Evolutionary conservation across 2,888 invertebrate genomes (phyloP).

Genomic region (Oasisia sp.): DNA sequence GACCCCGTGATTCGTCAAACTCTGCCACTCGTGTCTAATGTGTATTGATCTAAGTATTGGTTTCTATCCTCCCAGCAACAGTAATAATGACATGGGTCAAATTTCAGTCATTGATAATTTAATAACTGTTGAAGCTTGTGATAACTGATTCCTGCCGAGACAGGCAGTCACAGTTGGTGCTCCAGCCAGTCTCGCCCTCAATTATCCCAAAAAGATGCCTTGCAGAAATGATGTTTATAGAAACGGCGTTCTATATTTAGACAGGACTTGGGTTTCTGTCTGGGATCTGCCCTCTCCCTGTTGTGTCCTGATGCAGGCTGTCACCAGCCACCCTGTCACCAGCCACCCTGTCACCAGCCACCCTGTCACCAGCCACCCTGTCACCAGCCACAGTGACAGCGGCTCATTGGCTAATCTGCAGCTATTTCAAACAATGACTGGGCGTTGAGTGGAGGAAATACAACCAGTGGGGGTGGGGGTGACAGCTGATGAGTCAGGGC

Average conservation of each 20-base stretch:
- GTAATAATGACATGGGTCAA: no score
- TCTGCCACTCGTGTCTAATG: no score
- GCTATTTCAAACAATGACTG: slow-evolving; percentile 1
- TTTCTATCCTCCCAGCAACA: no score
- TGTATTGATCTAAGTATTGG: no score
- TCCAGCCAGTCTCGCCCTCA: background rate
- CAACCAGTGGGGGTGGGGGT: background rate
- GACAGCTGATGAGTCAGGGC: background rate
- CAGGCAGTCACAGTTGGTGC: background rate
- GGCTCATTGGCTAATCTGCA: background rate
- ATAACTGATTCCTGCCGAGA: background rate
- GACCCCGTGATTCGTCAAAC: no score
- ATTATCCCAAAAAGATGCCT: background rate
- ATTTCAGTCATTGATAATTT: no score
- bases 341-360: background rate
- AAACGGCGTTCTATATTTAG: background rate
- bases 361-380: background rate
- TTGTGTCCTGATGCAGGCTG: background rate
- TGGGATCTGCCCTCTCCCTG: background rate
- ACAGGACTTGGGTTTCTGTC: background rate
- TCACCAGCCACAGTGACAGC: background rate
- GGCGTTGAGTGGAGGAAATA: background rate
- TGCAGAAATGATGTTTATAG: background rate
- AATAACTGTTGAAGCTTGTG: background rate
- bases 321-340: no score